phyloP scores from a whole-genome alignment of 2,113 vertebrate species.

The Pterophyllum scalare region DNA sequence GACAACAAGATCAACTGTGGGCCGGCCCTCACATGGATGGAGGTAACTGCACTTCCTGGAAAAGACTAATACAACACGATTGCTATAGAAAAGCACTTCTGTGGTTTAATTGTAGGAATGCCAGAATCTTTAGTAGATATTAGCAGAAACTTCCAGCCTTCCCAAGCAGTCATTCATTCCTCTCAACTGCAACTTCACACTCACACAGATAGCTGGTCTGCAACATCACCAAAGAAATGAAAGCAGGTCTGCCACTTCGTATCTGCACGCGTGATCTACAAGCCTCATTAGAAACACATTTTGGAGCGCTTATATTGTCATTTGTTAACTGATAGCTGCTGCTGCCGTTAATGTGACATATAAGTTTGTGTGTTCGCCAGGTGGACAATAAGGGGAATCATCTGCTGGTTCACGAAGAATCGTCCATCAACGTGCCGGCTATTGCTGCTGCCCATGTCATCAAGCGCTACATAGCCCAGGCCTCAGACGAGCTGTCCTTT shows the following conservation, averaged over 20 bases:
- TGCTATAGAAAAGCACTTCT: rapidly evolving
- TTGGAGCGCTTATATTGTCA: rapidly evolving
- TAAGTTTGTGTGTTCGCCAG: slow-evolving; percentile 69
- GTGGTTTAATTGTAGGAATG: no score
- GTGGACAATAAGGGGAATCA: slow-evolving; percentile 99
- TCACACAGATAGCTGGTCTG: not conserved
- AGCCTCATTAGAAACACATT: not conserved
- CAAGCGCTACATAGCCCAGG: slow-evolving; percentile 95
- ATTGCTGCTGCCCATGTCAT: slow-evolving; percentile 98
- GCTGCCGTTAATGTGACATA: not conserved
- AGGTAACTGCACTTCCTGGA: slow-evolving; percentile 81
- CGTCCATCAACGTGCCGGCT: slow-evolving; percentile 97
- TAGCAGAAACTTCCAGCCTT: rapidly evolving
- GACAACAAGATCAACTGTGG: slow-evolving; percentile 99
- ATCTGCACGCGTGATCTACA: not conserved
- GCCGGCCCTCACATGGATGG: slow-evolving; percentile 99
- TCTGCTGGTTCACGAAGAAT: slow-evolving; percentile 96
- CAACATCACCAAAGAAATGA: not conserved
- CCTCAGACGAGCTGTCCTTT: slow-evolving; percentile 94
- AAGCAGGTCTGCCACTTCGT: not conserved
- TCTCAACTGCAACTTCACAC: not conserved
- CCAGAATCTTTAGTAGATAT: not conserved
- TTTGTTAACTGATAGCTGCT: not conserved
- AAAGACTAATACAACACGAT: not conserved
- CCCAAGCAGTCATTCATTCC: not conserved